A percentile compares a stretch with the other conserved stretches of the same genome.
Conservation (phyloP, 2,113 vertebrate genomes). For the Xenopus laevis region DNA sequence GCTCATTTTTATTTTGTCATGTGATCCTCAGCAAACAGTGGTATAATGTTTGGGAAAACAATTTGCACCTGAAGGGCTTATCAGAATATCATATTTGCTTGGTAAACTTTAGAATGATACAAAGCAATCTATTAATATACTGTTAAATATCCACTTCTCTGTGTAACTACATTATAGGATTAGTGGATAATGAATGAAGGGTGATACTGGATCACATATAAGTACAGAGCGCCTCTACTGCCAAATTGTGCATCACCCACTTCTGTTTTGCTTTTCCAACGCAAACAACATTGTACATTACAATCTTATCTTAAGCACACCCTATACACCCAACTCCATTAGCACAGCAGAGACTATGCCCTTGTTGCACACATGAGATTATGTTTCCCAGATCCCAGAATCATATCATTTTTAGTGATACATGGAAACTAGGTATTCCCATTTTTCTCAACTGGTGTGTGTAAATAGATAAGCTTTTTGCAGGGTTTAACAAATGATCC, state of each 20-base stretch:
- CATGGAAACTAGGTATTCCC: too few species aligned
- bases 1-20: too few species aligned
- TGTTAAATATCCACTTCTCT: constrained; percentile 31
- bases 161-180: constrained; percentile 40
- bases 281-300: constrained; percentile 31
- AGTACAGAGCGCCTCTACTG: constrained; percentile 11
- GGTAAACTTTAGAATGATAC: constrained; percentile 25
- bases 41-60: too few species aligned
- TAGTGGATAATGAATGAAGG: constrained; percentile 32
- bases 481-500: too few species aligned
- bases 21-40: too few species aligned
- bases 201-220: constrained; percentile 30
- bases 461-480: too few species aligned
- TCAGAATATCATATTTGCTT: constrained; percentile 31
- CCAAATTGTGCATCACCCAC: constrained; percentile 22
- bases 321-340: constrained; percentile 6
- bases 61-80: not conserved
- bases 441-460: too few species aligned
- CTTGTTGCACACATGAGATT: too few species aligned
- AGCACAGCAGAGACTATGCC: too few species aligned
- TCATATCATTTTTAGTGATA: too few species aligned
- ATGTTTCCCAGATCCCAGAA: too few species aligned
- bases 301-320: constrained; percentile 38
- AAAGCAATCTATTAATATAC: constrained; percentile 31
- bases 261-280: constrained; percentile 25